Conservation (phyloP, 2,113 vertebrate species). For the Xyliphius kryptos region DNA sequence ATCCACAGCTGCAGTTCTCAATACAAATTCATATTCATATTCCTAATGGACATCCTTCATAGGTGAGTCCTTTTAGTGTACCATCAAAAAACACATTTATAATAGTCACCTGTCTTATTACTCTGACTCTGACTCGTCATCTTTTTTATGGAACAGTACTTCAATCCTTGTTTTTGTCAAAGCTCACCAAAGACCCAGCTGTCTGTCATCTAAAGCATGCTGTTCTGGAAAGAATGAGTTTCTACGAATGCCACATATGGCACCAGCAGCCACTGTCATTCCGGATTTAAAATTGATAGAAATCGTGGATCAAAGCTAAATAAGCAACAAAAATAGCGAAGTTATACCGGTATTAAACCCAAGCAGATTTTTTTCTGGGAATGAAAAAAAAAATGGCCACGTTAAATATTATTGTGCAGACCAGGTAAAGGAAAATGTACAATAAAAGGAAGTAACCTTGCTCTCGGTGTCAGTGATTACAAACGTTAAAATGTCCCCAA, state of each 20-base stretch:
- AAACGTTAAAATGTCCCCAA: slow-evolving; percentile 25
- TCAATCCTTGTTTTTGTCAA: slow-evolving; percentile 22
- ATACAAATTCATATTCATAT: slow-evolving; percentile 13
- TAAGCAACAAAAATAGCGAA: slow-evolving; percentile 50
- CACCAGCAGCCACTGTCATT: slow-evolving; percentile 40
- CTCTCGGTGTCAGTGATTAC: slow-evolving; percentile 50
- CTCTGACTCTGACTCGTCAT: slow-evolving; percentile 17
- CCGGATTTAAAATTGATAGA: slow-evolving; percentile 50
- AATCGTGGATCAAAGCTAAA: slow-evolving; percentile 59
- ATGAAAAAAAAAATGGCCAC: background rate
- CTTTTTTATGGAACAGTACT: slow-evolving; percentile 23
- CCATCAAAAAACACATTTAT: slow-evolving; percentile 22
- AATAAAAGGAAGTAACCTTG: slow-evolving; percentile 28
- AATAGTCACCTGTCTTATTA: slow-evolving; percentile 36
- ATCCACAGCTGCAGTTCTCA: too few species aligned
- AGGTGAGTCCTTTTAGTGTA: slow-evolving; percentile 28
- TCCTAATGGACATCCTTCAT: slow-evolving; percentile 33
- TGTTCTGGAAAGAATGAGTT: slow-evolving; percentile 46
- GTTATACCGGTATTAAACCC: slow-evolving; percentile 52
- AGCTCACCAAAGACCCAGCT: slow-evolving; percentile 37
- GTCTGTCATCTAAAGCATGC: slow-evolving; percentile 47
- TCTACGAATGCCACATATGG: slow-evolving; percentile 37
- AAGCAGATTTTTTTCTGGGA: slow-evolving; percentile 42
- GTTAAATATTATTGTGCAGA: slow-evolving; percentile 21
- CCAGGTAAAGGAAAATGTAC: slow-evolving; percentile 25